Evolutionary conservation across 2,797 vertebrate genomes (phyloP).

Genomic region (Acrossocheilus fasciatus): DNA sequence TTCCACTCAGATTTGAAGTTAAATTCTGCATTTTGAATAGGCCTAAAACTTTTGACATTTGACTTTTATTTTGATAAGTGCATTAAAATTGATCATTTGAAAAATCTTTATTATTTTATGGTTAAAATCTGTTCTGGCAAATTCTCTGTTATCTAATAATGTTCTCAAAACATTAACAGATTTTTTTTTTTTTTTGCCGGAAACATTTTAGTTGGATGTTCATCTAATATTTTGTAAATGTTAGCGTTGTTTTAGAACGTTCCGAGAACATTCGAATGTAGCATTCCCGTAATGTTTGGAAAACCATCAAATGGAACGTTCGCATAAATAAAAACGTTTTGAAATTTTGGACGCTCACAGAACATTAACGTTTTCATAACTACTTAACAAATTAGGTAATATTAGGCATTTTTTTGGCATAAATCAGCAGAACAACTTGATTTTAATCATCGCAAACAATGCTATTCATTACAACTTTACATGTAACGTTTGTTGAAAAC

Average conservation of each 20-base stretch:
- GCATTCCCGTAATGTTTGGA: neutral
- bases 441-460: neutral
- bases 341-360: neutral
- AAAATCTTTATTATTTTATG: too few species aligned
- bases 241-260: neutral
- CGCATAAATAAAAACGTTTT: neutral
- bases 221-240: too few species aligned
- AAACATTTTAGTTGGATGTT: too few species aligned
- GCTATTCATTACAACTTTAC: neutral
- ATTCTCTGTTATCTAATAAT: too few species aligned
- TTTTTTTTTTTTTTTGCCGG: too few species aligned
- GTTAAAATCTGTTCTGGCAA: too few species aligned
- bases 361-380: neutral
- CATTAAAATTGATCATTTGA: neutral
- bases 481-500: neutral
- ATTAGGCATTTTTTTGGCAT: neutral
- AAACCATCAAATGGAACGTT: neutral
- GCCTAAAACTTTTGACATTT: neutral
- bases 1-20: too few species aligned
- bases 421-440: neutral
- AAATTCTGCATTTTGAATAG: neutral
- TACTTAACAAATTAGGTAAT: neutral
- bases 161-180: too few species aligned
- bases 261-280: neutral
- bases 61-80: neutral